A percentile compares a stretch with the other conserved stretches of the same genome.
These are phyloP conservation scores for Trissolcus brochymenae DNA, from an alignment of 2,888 invertebrate species.

Conservation along the genomic window DNA sequence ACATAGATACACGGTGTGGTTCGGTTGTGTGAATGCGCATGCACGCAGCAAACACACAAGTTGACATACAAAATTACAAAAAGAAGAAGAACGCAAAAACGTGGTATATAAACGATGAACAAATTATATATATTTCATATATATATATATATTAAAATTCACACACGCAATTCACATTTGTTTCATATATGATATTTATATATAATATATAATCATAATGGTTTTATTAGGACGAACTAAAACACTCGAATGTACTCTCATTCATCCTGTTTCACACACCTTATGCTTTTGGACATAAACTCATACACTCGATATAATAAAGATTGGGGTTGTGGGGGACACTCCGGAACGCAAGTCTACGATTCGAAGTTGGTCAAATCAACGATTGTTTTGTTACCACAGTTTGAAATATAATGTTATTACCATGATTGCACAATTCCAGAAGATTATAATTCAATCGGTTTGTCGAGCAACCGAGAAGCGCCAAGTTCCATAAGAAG, in stretches of 20 bases:
- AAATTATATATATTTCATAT: conserved; percentile 8
- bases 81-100: conserved; percentile 44
- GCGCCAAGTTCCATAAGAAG: conserved; percentile 1
- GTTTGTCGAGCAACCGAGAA: conserved; percentile 9
- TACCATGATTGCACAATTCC: conserved; percentile 12
- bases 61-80: conserved; percentile 58
- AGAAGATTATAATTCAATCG: conserved; percentile 9
- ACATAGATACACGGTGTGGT: conserved; percentile 49
- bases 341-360: conserved; percentile 22
- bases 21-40: conserved; percentile 14
- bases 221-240: conserved; percentile 32
- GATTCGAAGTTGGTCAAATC: background rate
- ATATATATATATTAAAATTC: conserved; percentile 32
- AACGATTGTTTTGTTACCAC: too few relatives aligned
- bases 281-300: background rate
- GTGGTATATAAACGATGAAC: conserved; percentile 13
- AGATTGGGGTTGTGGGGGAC: conserved; percentile 14
- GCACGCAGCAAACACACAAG: conserved; percentile 37
- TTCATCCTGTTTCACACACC: conserved; percentile 22
- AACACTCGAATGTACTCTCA: conserved; percentile 10
- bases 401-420: background rate
- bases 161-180: conserved; percentile 39
- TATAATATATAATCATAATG: conserved; percentile 24
- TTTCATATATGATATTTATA: conserved; percentile 17
- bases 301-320: conserved; percentile 27